Percentiles rank a stretch among this genome's conserved stretches.
Conservation (phyloP, 2,888 invertebrate genomes). For the Tetragonula carbonaria region DNA sequence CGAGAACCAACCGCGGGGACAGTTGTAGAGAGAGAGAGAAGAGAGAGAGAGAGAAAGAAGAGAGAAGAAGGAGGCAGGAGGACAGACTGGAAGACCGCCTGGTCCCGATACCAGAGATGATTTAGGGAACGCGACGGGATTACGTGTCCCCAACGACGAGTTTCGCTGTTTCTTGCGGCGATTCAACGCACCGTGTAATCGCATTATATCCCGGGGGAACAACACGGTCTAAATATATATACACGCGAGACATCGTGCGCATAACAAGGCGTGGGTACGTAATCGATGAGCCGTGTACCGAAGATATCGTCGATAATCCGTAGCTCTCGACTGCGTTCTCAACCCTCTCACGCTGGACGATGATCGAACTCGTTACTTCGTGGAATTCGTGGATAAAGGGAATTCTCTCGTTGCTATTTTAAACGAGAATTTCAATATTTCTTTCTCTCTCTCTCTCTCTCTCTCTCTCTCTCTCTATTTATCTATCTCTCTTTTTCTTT, state of each 20-base stretch:
- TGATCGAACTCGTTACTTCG: not conserved
- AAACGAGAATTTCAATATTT: not conserved
- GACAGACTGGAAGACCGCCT: slow-evolving; percentile 9
- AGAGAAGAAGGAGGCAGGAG: not conserved
- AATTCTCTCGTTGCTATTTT: not conserved
- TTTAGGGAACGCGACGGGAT: slow-evolving; percentile 54
- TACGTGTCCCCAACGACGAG: slow-evolving; percentile 29
- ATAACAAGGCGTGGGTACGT: slow-evolving; percentile 65
- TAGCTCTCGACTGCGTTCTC: slow-evolving; percentile 36
- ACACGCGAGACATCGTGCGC: slow-evolving; percentile 47
- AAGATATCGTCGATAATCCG: slow-evolving; percentile 37
- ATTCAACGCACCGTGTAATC: slow-evolving; percentile 57
- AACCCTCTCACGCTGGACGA: not conserved
- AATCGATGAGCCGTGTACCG: slow-evolving; percentile 59
- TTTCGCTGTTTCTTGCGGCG: slow-evolving; percentile 22
- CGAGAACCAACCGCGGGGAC: not conserved
- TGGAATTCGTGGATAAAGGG: not conserved
- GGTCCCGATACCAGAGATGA: slow-evolving; percentile 48
- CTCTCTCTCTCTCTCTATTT: no score
- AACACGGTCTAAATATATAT: slow-evolving; percentile 68
- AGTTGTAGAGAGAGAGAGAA: not conserved
- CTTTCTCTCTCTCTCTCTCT: no score
- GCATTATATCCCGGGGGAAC: slow-evolving; percentile 60
- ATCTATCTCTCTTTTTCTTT: no score
- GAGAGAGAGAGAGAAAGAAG: not conserved